phyloP scores from a whole-genome alignment of 2,797 vertebrate genomes.

The Poecilia wingei region DNA sequence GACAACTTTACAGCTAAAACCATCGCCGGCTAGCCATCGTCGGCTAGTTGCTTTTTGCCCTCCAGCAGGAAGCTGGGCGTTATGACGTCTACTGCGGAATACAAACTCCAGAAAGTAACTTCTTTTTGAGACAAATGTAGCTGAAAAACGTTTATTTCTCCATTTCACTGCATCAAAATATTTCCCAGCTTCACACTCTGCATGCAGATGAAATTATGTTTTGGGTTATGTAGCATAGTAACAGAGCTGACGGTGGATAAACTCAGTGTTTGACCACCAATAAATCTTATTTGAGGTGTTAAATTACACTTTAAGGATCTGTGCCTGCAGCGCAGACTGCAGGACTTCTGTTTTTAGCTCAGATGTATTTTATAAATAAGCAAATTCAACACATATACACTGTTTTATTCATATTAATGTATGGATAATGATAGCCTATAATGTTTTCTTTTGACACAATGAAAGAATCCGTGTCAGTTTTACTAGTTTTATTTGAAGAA shows the following conservation, averaged over 20 bases:
- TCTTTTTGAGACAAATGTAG: not conserved
- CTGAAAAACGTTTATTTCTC: not conserved
- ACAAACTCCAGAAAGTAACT: not conserved
- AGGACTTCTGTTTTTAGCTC: not conserved
- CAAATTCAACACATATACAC: not conserved
- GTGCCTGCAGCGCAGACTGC: not conserved
- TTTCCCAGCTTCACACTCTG: not conserved
- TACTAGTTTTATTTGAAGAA: not conserved
- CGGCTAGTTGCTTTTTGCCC: too few species aligned
- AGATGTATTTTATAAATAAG: not conserved
- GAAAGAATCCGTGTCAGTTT: not conserved
- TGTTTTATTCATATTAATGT: not conserved
- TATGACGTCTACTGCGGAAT: not conserved
- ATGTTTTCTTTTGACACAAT: not conserved
- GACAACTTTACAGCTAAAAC: too few species aligned
- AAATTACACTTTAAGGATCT: not conserved
- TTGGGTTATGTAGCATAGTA: not conserved
- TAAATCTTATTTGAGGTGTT: not conserved
- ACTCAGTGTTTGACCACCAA: not conserved
- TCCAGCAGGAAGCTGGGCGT: too few species aligned
- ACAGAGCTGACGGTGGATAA: not conserved
- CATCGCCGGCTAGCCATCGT: too few species aligned
- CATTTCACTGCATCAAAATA: not conserved
- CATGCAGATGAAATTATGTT: not conserved
- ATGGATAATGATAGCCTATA: not conserved